A percentile compares a stretch with the other conserved stretches of the same genome.
Conservation (phyloP, 2,113 vertebrate genomes). For the Corydoras maculifer region DNA sequence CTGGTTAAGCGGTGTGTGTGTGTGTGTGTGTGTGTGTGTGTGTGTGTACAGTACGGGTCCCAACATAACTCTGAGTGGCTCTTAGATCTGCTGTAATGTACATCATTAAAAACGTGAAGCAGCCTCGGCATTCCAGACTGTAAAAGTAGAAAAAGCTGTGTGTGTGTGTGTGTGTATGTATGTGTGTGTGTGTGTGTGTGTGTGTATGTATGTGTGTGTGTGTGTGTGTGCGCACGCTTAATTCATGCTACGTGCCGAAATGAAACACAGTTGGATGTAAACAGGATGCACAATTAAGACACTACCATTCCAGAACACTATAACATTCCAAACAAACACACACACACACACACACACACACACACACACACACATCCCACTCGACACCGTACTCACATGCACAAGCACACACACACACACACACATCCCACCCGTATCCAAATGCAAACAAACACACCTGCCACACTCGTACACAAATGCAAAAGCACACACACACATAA, state of each 20-base stretch:
- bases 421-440: too few relatives aligned
- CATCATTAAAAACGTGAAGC: constrained; percentile 28
- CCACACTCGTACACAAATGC: too few relatives aligned
- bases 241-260: constrained; percentile 59
- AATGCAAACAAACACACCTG: too few relatives aligned
- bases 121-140: constrained; percentile 23
- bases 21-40: too few relatives aligned
- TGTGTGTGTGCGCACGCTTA: constrained; percentile 2
- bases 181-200: constrained; percentile 22
- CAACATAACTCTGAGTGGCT: constrained; percentile 8
- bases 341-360: constrained; percentile 11
- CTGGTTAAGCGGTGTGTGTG: too few relatives aligned
- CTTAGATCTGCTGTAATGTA: constrained; percentile 46
- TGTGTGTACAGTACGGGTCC: too few relatives aligned
- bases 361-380: background rate
- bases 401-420: too few relatives aligned
- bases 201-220: constrained; percentile 8
- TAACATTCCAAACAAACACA: constrained; percentile 45
- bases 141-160: background rate
- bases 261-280: constrained; percentile 76
- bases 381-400: too few relatives aligned
- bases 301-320: constrained; percentile 64
- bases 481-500: too few relatives aligned
- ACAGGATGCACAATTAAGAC: constrained; percentile 74
- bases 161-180: constrained; percentile 3